phyloP scores from a whole-genome alignment of 2,113 vertebrate species.

The Vimba vimba region DNA sequence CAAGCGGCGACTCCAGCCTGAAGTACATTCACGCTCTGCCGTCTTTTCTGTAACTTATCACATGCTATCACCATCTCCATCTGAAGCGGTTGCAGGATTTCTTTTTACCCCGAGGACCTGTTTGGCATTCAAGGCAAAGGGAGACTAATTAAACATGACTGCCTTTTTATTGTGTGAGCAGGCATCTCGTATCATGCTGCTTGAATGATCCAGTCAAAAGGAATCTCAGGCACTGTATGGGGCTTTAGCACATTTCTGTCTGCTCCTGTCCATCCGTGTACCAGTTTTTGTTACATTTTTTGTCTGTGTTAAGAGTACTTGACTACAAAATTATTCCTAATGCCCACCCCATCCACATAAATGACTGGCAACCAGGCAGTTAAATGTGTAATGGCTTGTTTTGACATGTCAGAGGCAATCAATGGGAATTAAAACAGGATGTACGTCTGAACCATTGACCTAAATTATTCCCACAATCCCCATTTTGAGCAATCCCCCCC shows the following conservation, averaged over 20 bases:
- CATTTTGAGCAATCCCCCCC: too few species aligned
- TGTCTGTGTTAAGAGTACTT: background rate
- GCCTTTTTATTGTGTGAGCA: constrained; percentile 23
- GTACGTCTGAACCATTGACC: background rate
- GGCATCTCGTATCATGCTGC: background rate
- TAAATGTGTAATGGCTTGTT: background rate
- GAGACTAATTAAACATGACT: constrained; percentile 44
- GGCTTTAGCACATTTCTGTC: constrained; percentile 34
- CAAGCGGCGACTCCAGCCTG: background rate
- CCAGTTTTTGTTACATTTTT: background rate
- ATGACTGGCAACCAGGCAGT: background rate
- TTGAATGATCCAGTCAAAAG: constrained; percentile 40
- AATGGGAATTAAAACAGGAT: constrained; percentile 9
- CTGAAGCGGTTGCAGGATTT: constrained; percentile 1
- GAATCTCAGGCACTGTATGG: constrained; percentile 34
- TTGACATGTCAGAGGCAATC: constrained; percentile 2
- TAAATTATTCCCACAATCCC: too few species aligned
- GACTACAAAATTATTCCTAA: background rate
- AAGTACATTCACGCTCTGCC: background rate
- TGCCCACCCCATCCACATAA: background rate
- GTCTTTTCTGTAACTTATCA: constrained; percentile 1
- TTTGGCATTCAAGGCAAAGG: constrained; percentile 17
- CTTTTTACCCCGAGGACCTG: constrained; percentile 18
- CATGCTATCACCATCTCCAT: constrained; percentile 14
- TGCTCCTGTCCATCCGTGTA: constrained; percentile 33